These are phyloP conservation scores for Sialia sialis DNA, from an alignment of 2,113 vertebrate species.

Conservation along the genomic window DNA sequence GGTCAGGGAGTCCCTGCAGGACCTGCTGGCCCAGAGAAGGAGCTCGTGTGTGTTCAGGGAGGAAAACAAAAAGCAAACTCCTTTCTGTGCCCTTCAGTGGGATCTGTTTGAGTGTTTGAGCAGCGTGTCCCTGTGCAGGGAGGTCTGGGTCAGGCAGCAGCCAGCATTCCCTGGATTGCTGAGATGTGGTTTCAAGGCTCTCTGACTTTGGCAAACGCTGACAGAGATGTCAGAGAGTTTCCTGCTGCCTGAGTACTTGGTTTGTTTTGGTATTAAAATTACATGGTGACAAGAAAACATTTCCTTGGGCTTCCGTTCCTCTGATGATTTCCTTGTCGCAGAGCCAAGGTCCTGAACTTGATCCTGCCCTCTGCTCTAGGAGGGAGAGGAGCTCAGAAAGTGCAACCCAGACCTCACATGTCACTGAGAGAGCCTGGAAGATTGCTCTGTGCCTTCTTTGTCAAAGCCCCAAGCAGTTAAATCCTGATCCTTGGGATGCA, in stretches of 20 bases:
- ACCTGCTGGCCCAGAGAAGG: not conserved
- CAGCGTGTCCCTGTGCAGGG: rapidly evolving
- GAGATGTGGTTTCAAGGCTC: not conserved
- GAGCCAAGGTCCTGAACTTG: not conserved
- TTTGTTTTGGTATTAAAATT: not conserved
- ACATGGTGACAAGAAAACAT: not conserved
- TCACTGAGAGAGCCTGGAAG: not conserved
- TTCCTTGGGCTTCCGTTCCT: not conserved
- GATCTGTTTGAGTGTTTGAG: not conserved
- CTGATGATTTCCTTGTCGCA: not conserved
- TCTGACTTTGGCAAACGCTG: not conserved
- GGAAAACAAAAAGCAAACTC: not conserved
- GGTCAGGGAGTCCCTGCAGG: not conserved
- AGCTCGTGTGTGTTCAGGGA: not conserved
- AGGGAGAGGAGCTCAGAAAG: not conserved
- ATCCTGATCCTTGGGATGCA: not conserved
- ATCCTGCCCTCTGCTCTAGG: not conserved
- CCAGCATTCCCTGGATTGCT: not conserved
- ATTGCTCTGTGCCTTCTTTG: not conserved
- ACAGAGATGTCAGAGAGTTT: not conserved
- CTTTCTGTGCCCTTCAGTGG: not conserved
- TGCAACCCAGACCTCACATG: not conserved
- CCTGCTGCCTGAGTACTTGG: not conserved
- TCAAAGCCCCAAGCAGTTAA: not conserved
- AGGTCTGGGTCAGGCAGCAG: not conserved